These are phyloP conservation scores for Ploceus nigricollis DNA, from an alignment of 2,113 vertebrate genomes.

Conservation along the genomic window DNA sequence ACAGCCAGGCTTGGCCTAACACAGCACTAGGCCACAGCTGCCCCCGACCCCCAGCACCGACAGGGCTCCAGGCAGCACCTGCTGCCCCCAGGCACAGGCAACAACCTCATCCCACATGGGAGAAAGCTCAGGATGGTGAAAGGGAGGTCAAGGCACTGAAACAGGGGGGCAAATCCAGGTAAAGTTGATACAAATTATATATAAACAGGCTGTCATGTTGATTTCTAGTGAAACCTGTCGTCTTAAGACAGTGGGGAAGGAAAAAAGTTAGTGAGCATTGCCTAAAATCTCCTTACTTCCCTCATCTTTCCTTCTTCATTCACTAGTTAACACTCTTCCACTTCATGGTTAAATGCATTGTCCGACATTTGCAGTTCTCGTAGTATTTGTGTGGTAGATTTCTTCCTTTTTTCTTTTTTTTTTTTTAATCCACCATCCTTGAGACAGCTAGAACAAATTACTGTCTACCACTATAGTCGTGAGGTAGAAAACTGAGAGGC, in stretches of 20 bases:
- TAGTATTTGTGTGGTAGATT: background rate
- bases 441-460: background rate
- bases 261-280: background rate
- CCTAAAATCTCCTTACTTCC: background rate
- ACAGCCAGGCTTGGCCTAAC: background rate
- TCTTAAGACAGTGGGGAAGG: background rate
- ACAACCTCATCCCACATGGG: accelerated
- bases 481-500: background rate
- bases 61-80: background rate
- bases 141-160: background rate
- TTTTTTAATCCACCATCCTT: background rate
- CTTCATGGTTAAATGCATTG: background rate
- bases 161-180: accelerated
- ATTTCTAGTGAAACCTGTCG: background rate
- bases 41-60: background rate
- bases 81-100: background rate
- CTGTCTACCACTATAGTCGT: background rate
- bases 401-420: background rate
- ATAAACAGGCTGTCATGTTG: background rate
- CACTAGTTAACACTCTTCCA: background rate
- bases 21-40: background rate
- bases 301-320: background rate
- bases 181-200: accelerated
- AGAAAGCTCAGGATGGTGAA: background rate
- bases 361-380: background rate